Conservation (phyloP, 2,888 invertebrate genomes). For the Aricia artaxerxes region DNA sequence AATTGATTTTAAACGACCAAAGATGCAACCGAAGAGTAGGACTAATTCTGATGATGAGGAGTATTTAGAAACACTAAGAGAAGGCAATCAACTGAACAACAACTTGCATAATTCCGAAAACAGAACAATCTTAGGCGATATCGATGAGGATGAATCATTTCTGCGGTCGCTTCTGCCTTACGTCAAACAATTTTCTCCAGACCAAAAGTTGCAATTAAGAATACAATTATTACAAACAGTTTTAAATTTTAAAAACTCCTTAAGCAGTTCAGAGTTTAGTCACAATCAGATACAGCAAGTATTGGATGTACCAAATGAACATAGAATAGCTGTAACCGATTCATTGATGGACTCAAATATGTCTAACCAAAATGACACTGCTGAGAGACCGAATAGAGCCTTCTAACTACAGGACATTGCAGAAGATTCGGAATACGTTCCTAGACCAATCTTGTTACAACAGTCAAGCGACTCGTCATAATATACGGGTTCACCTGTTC, state of each 20-base stretch:
- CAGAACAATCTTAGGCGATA: conserved; percentile 9
- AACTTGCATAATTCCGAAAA: conserved; percentile 24
- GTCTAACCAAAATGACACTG: no score
- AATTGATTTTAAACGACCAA: conserved; percentile 35
- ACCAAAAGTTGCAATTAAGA: conserved; percentile 40
- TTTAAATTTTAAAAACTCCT: not conserved
- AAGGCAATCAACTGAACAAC: conserved; percentile 38
- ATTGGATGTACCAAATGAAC: not conserved
- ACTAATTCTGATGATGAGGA: conserved; percentile 37
- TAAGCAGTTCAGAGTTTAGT: not conserved
- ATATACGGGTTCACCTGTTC: no score
- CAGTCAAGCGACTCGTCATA: no score
- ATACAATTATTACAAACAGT: conserved; percentile 30
- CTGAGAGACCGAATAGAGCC: no score
- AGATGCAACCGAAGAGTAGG: conserved; percentile 36
- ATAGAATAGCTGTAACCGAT: no score
- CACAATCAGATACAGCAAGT: not conserved
- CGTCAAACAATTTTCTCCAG: conserved; percentile 39
- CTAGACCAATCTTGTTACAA: no score
- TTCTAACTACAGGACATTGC: no score
- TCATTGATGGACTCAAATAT: no score
- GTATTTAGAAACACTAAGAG: conserved; percentile 39
- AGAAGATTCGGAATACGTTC: no score
- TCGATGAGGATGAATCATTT: conserved; percentile 39
- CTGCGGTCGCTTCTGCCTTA: conserved; percentile 39